A percentile compares a stretch with the other conserved stretches of the same genome.
These are phyloP conservation scores for Elegia similella DNA, from an alignment of 2,888 invertebrate genomes.

Conservation along the genomic window DNA sequence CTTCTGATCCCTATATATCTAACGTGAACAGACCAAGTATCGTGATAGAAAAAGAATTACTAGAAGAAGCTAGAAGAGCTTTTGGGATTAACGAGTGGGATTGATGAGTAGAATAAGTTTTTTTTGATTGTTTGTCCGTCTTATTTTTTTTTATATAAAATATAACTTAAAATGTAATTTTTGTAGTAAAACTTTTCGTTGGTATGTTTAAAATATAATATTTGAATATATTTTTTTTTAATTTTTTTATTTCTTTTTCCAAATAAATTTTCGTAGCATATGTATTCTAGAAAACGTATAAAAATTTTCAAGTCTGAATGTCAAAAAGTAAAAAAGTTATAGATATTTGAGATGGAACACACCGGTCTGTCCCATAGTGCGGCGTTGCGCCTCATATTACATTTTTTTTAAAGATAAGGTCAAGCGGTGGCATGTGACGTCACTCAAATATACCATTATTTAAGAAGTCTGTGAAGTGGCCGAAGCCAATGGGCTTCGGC, in stretches of 20 bases:
- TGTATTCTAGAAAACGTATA: too few relatives aligned
- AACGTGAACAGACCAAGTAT: not conserved
- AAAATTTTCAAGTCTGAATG: not conserved
- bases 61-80: not conserved
- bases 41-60: too few relatives aligned
- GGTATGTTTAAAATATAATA: too few relatives aligned
- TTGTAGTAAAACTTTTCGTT: not conserved
- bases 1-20: conserved; percentile 14
- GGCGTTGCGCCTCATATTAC: too few relatives aligned
- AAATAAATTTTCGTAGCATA: too few relatives aligned
- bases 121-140: not conserved
- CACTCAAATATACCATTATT: too few relatives aligned
- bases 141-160: not conserved
- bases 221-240: not conserved
- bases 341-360: conserved; percentile 1
- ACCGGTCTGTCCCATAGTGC: not conserved
- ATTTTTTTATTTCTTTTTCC: not conserved
- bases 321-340: not conserved
- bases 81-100: not conserved
- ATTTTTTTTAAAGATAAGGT: too few relatives aligned
- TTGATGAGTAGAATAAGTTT: not conserved
- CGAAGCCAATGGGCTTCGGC: too few relatives aligned
- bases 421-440: too few relatives aligned
- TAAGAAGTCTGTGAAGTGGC: too few relatives aligned
- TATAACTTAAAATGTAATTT: too few relatives aligned